Base-by-base conservation (phyloP, 64 coral and sea anemone species). In the Anthopleura sola region DNA sequence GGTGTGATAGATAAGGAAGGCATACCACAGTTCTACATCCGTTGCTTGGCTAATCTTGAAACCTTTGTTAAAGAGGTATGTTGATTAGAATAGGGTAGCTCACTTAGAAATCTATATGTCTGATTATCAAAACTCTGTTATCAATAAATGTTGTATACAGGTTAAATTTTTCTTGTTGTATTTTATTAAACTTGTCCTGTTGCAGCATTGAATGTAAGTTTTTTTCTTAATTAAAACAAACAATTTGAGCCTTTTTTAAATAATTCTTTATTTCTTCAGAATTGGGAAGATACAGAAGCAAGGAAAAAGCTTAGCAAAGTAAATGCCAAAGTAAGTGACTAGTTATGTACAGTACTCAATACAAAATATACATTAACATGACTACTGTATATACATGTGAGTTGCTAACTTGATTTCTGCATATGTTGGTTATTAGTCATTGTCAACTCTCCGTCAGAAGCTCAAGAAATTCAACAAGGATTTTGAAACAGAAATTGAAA, bases 261-360 rank as follows among this genome's bases (percentile, higher is more conserved):
- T 32, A 15, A 71, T 33, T 36, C 13, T 69, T 32, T 33, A 32
- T 36, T 54, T 39, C 10, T 28, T 17, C 44, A 98, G 96, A 98
- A 92, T 71, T 98, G 96, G 96, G 96, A 98, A 85, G 96, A 98
- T 36, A 84, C 96, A 15, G 96, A 98, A 58, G 96, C 92, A 23
- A 91, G 96, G 32, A 98, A 98, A n/a, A 98, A 98, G 62, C 80
- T 98, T 23, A 90, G 80, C 86, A 98, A 98, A 86, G 54, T 92
- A 16, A 98, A 98, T 98, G 96, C 92, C 18, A 92, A 89, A 78
- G 95, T 96, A 88, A 84, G n/a, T n/a, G n/a, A 75, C 36, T 19
- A 89, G 56, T 40, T 24, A n/a, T 62, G 5, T 62, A 62, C 21
- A 62, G 50, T 12, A 17, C 16, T 53, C 7, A 13, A 5, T 53